phyloP scores from a whole-genome alignment of 2,888 invertebrate genomes.

The Hemistola chrysoprasaria region DNA sequence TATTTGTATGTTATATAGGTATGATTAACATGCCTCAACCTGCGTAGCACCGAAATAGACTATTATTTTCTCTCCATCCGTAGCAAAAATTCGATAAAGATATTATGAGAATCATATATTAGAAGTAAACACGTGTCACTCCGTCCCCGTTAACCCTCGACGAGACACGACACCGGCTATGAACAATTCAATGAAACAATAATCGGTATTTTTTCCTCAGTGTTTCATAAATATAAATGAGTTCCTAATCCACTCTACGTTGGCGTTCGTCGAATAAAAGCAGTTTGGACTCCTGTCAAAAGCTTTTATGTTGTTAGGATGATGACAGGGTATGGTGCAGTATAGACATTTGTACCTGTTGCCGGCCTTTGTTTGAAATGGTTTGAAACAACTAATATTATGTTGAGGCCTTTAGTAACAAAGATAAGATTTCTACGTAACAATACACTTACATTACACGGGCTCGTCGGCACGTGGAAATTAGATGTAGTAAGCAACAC shows the following conservation, averaged over 20 bases:
- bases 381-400: constrained; percentile 7
- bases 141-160: constrained; percentile 1
- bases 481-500: too few species aligned
- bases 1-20: too few species aligned
- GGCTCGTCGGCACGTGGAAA: too few species aligned
- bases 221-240: constrained; percentile 23
- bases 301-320: constrained; percentile 27
- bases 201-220: constrained; percentile 10
- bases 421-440: too few species aligned
- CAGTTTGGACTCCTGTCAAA: constrained; percentile 30
- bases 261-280: constrained; percentile 14
- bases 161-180: constrained; percentile 3
- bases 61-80: too few species aligned
- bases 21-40: too few species aligned
- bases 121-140: constrained; percentile 1
- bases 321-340: constrained; percentile 12
- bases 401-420: neutral
- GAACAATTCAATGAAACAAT: constrained; percentile 13
- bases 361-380: constrained; percentile 17
- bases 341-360: constrained; percentile 32
- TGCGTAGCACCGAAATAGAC: too few species aligned
- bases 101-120: neutral
- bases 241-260: constrained; percentile 20
- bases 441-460: too few species aligned
- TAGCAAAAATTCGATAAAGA: too few species aligned